Base-by-base conservation (phyloP, 2,113 vertebrate genomes). In the Myodes glareolus region DNA sequence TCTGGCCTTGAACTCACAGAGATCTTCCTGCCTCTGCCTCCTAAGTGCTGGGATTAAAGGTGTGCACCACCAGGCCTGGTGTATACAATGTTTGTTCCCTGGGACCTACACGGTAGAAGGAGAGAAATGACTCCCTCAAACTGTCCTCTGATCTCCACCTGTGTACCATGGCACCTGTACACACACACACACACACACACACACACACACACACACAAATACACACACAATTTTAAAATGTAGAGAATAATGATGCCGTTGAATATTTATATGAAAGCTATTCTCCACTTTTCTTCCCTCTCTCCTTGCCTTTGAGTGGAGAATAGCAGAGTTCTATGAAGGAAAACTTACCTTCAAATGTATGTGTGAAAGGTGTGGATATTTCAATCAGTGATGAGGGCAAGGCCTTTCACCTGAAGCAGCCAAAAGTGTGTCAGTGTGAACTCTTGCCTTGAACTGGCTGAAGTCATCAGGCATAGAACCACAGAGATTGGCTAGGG, bases 201-300 rank as follows among this genome's bases (percentile, higher is more conserved):
- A 39, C 19, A 47, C 29, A 63, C 36, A 36, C 21, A 13, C 50
- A 58, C 33, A 3, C 65, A 31, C 11, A 33, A n/a, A n/a, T n/a
- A 13, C 67, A 68, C 67, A 68, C 67, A 36, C 67, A 68, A 63
- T 61, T 31, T 68, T 39, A 91, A 68, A 25, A 13, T 33, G 11
- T 61, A 61, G 36, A 89, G 77, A 86, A 19, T 72, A 3, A 29
- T 13, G 39, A 27, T 1, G n/a, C 52, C 14, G 0, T 25, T 5
- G 16, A 19, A 36, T 4, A 12, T 8, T 7, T 45, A 16, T 45
- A 12, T 58, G 63, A 92, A 80, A 52, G 2, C 1, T 3, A 5
- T 55, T n/a, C 6, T 0, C 9, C 17, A 25, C 2, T 27, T 87
- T n/a, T 16, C 17, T 12, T 21, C 0, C 5, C 29, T 2, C 9